Evolutionary conservation across 2,888 invertebrate species (phyloP), one percentile per base, ranked within the genome.

Genomic region (Sympetrum striolatum): DNA sequence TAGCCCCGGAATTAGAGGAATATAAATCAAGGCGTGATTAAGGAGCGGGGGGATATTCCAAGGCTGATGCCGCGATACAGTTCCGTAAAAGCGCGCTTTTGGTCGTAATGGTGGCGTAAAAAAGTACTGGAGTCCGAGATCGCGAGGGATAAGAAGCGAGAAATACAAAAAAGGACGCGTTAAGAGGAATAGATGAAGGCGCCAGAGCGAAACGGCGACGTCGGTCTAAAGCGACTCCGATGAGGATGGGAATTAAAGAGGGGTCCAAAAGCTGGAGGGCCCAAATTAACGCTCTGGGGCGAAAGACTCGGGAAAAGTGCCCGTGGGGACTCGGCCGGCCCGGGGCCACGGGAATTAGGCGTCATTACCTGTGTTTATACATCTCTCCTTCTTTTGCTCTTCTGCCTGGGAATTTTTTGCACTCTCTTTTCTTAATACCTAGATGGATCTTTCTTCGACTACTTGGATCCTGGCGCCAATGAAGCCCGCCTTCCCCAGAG

Each of bases 251-350:
- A 86, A 86, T 86, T 64, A 86, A 82, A 82, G 64, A n/a, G 8
- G 82, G 82, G 86, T 18, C 22, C 15, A 53, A 31, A 58, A 35
- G 82, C 15, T 53, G 39, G 48, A 81, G 81, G 81, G 25, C 60
- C 86, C 86, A 86, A 86, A 86, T 86, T 86, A 86, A 86, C 86
- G 86, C 86, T 86, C 60, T 64, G 86, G 86, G 86, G 86, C 86
- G 18, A 86, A 35, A 86, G 86, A 60, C 86, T 86, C 64, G 22
- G 86, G 60, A 37, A 86, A 86, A 35, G 58, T 58, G 58, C 86
- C 35, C 14, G 2, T 25, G 86, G 86, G 18, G 8, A 15, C n/a
- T n/a, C 35, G 14, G 12, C 60, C 37, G 37, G 18, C 82, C 60
- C 81, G 44, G 82, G 58, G 82, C 82, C 60, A 82, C 37, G 37